These are phyloP conservation scores for Anguilla pacifica DNA, from an alignment of 2,797 vertebrate genomes.

Conservation along the genomic window DNA sequence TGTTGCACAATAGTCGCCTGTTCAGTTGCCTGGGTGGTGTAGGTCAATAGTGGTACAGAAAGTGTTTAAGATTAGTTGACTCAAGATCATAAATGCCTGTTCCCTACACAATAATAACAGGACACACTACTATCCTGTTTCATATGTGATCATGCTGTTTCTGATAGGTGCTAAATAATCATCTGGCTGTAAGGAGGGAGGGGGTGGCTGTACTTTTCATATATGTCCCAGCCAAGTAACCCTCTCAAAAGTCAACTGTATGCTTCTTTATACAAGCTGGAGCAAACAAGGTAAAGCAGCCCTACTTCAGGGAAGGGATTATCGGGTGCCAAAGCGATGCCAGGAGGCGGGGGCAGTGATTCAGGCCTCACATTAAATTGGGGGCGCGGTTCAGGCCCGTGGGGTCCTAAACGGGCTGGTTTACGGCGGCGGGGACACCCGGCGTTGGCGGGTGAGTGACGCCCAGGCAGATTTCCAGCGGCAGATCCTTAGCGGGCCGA, in stretches of 20 bases:
- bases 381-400: background rate
- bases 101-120: background rate
- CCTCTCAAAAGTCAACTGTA: too few relatives aligned
- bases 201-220: too few relatives aligned
- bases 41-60: background rate
- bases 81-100: background rate
- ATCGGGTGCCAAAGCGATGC: background rate
- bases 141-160: background rate
- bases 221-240: too few relatives aligned
- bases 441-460: slow-evolving; percentile 60
- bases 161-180: background rate
- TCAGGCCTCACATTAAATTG: background rate
- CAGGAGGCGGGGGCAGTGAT: background rate
- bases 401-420: slow-evolving; percentile 9
- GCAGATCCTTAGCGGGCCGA: slow-evolving; percentile 73
- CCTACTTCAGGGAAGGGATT: background rate
- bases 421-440: background rate
- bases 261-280: background rate
- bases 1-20: background rate
- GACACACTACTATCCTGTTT: background rate
- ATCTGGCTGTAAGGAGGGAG: background rate
- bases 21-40: background rate
- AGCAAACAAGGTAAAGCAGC: background rate
- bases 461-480: slow-evolving; percentile 66
- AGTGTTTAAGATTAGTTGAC: background rate